These are phyloP conservation scores for Liodrosophila aerea DNA, from an alignment of 2,888 invertebrate genomes.

Conservation along the genomic window DNA sequence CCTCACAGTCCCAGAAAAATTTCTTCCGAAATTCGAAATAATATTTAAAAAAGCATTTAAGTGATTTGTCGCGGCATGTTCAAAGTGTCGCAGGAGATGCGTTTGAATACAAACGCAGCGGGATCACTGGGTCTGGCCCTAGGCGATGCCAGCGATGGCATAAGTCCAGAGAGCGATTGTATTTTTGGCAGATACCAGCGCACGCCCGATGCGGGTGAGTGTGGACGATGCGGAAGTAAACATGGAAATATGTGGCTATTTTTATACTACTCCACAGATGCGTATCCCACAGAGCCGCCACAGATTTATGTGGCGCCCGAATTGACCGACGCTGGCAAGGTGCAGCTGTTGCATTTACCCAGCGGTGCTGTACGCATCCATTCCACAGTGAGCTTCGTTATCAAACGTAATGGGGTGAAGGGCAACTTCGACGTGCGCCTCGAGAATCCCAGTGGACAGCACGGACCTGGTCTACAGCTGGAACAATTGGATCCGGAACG, in stretches of 20 bases:
- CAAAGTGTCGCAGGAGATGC: conserved; percentile 81
- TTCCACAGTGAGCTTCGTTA: conserved; percentile 70
- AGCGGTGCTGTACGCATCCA: conserved; percentile 76
- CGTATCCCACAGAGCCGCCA: conserved; percentile 72
- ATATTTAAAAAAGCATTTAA: conserved; percentile 35
- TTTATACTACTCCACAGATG: conserved; percentile 54
- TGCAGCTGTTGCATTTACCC: conserved; percentile 80
- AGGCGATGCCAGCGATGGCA: conserved; percentile 35
- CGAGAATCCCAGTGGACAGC: conserved; percentile 77
- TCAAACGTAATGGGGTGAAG: conserved; percentile 80
- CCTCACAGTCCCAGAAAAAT: conserved; percentile 26
- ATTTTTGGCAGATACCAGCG: conserved; percentile 80
- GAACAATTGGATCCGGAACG: conserved; percentile 79
- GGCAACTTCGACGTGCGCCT: conserved; percentile 81
- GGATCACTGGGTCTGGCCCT: conserved; percentile 28
- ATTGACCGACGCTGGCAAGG: conserved; percentile 77
- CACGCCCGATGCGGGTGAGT: conserved; percentile 80
- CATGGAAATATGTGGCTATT: conserved; percentile 36
- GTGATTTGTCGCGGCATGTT: conserved; percentile 70
- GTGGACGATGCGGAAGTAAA: conserved; percentile 54
- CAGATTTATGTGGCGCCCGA: conserved; percentile 79
- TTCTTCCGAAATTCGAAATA: conserved; percentile 16
- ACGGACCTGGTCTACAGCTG: conserved; percentile 60
- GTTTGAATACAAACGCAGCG: conserved; percentile 70
- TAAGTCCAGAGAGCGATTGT: conserved; percentile 66